Evolutionary conservation across 1,140 invertebrate species (phyloP), one percentile per base, ranked within the genome.

Genomic region (Neuroterus valhalla): DNA sequence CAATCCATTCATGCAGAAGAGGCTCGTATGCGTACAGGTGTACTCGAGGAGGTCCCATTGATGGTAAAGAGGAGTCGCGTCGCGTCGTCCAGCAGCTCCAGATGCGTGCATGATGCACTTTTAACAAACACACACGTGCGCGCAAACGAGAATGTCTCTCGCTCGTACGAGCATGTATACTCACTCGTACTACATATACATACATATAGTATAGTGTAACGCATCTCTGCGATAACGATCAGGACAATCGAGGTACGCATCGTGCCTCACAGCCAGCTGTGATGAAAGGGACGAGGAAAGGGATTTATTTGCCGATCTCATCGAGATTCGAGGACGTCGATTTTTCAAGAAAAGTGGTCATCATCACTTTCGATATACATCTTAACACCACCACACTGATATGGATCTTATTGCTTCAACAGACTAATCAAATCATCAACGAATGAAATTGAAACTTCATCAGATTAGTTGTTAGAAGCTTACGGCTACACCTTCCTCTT

Each of bases 171-270:
- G 31, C 31, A 38, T 38, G n/a, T n/a, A n/a, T n/a, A n/a, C n/a
- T n/a, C n/a, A 38, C 31, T 38, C 31, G 31, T 38, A 38, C n/a
- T n/a, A n/a, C n/a, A n/a, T n/a, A n/a, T n/a, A n/a, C n/a, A n/a
- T n/a, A n/a, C n/a, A n/a, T n/a, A n/a, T n/a, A n/a, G 44, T 48
- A 48, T 48, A 48, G n/a, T 48, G 46, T 48, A 48, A 48, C 46
- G 46, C 46, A 48, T 46, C 45, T 48, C 45, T 48, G 46, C 46
- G 46, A 48, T 48, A 48, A 19, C 14, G 46, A 48, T 48, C 46
- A 5, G 4, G 46, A 48, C 46, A 17, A 48, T 48, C 46, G 46
- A 48, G 46, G 46, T 48, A 48, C 46, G 46, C 46, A 48, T 48
- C 46, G 46, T 19, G 31, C 31, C 31, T 38, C 31, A 38, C 31